Conservation (phyloP, 2,888 invertebrate species). For the Pyrrhopygopsis socrates region DNA sequence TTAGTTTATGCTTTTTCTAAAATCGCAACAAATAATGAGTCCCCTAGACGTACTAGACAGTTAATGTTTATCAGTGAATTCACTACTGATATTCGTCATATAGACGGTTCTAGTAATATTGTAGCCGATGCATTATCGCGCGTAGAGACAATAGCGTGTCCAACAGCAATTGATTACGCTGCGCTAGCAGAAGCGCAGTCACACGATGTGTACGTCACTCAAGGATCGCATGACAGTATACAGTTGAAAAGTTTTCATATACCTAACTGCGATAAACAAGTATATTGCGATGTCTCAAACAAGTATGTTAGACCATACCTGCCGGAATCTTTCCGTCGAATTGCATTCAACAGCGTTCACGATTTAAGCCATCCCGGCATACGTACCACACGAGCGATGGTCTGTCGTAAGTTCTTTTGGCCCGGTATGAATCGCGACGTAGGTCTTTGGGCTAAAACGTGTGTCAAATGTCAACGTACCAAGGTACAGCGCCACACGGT, state of each 20-base stretch:
- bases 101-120: conserved; percentile 83
- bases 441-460: too few relatives aligned
- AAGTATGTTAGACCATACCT: too few relatives aligned
- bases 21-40: too few relatives aligned
- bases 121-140: conserved; percentile 86
- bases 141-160: conserved; percentile 30
- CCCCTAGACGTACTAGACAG: neutral
- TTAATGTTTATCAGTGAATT: conserved; percentile 82
- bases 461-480: too few relatives aligned
- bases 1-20: too few relatives aligned
- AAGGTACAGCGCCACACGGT: too few relatives aligned
- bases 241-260: neutral
- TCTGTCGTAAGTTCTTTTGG: too few relatives aligned
- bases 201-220: too few relatives aligned
- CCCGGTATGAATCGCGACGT: too few relatives aligned
- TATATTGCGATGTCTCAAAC: too few relatives aligned
- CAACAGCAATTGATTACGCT: neutral
- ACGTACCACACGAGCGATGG: neutral
- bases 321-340: neutral
- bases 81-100: conserved; percentile 86
- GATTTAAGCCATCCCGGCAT: neutral
- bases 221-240: neutral
- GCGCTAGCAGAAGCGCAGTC: neutral
- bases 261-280: too few relatives aligned
- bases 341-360: conserved; percentile 20